Evolutionary conservation across 2,113 vertebrate genomes (phyloP).

Genomic region (Onychostoma macrolepis): DNA sequence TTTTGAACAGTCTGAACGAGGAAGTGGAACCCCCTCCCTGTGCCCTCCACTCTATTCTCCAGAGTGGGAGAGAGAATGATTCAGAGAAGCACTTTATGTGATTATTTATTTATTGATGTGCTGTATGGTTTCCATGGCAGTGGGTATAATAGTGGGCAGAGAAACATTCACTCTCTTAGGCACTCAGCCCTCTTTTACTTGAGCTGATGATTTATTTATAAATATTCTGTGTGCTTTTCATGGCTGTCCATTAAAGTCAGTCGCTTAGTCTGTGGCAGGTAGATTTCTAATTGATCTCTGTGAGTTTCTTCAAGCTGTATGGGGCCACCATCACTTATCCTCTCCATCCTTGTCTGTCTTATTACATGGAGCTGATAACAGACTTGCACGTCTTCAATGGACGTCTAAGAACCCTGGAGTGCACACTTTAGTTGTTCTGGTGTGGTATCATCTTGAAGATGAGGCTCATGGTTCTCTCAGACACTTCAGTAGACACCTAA

Average conservation of each 20-base stretch:
- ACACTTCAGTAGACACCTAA: slow-evolving; percentile 51
- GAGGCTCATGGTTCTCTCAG: slow-evolving; percentile 46
- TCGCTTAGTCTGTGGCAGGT: slow-evolving; percentile 49
- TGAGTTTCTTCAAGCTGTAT: slow-evolving; percentile 24
- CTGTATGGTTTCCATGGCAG: slow-evolving; percentile 62
- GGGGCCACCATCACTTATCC: slow-evolving; percentile 22
- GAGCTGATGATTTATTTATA: slow-evolving; percentile 60
- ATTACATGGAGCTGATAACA: slow-evolving; percentile 3
- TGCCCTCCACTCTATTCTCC: slow-evolving; percentile 71
- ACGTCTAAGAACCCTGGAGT: slow-evolving; percentile 21
- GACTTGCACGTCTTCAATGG: background rate
- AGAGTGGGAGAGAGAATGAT: slow-evolving; percentile 65
- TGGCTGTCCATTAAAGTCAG: slow-evolving; percentile 53
- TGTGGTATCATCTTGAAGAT: slow-evolving; percentile 20
- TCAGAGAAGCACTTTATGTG: slow-evolving; percentile 62
- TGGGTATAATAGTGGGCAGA: slow-evolving; percentile 54
- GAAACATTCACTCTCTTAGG: slow-evolving; percentile 47
- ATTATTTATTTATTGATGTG: slow-evolving; percentile 65
- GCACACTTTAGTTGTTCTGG: background rate
- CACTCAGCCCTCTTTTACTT: slow-evolving; percentile 52
- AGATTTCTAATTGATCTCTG: slow-evolving; percentile 46
- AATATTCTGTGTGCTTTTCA: slow-evolving; percentile 55
- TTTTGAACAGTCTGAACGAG: slow-evolving; percentile 38
- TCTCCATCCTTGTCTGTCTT: slow-evolving; percentile 41
- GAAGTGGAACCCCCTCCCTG: slow-evolving; percentile 39